Evolutionary conservation across 2,888 invertebrate genomes (phyloP).

Genomic region (Drosophila formosana): DNA sequence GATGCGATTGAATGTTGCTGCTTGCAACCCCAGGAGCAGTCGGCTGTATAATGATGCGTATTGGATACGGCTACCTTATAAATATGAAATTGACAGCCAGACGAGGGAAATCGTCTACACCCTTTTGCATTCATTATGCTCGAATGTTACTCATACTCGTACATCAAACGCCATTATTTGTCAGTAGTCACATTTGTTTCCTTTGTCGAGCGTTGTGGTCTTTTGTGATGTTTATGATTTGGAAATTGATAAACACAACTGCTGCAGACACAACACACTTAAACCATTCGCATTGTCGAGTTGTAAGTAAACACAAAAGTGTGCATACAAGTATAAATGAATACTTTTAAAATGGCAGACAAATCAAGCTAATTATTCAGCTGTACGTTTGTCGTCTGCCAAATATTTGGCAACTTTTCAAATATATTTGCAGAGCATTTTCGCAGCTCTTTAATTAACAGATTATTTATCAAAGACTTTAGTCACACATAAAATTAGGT

Average conservation of each 20-base stretch:
- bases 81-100: conserved; percentile 47
- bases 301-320: neutral
- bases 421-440: neutral
- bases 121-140: conserved; percentile 24
- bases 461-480: no score
- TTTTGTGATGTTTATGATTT: conserved; percentile 44
- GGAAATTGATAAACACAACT: conserved; percentile 50
- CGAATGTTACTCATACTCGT: neutral
- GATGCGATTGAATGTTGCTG: conserved; percentile 13
- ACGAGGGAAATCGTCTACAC: conserved; percentile 26
- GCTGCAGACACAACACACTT: conserved; percentile 16
- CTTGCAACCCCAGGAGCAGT: conserved; percentile 40
- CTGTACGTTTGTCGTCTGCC: neutral
- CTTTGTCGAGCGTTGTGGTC: conserved; percentile 33
- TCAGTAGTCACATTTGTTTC: conserved; percentile 65
- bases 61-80: conserved; percentile 58
- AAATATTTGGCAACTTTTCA: neutral
- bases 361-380: conserved; percentile 2
- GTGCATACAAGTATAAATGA: neutral
- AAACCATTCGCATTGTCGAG: neutral
- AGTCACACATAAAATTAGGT: neutral
- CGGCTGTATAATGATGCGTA: conserved; percentile 50
- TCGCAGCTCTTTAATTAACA: neutral
- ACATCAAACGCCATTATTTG: conserved; percentile 47
- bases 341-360: conserved; percentile 1